Conservation (phyloP, 2,888 invertebrate genomes). For the Microdon myrmicae region DNA sequence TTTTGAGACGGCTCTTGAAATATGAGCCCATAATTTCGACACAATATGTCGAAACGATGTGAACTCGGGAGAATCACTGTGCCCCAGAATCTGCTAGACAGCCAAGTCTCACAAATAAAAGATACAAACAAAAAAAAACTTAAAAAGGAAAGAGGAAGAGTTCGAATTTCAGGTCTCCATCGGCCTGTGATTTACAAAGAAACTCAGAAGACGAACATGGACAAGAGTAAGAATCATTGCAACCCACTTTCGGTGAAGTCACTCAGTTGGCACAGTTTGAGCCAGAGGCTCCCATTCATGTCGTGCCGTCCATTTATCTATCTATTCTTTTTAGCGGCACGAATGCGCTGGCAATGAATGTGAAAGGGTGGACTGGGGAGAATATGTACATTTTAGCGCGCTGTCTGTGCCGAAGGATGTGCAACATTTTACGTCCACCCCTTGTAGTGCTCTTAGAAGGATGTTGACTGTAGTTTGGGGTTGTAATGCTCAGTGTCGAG, state of each 20-base stretch:
- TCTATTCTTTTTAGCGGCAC: too few relatives aligned
- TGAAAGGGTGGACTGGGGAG: too few relatives aligned
- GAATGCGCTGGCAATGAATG: too few relatives aligned
- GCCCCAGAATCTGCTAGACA: too few relatives aligned
- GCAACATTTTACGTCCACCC: slow-evolving; percentile 22
- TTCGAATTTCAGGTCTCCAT: slow-evolving; percentile 32
- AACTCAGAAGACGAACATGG: slow-evolving; percentile 1
- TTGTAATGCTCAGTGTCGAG: slow-evolving; percentile 18
- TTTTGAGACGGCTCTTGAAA: slow-evolving; percentile 44
- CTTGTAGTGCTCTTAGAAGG: slow-evolving; percentile 17
- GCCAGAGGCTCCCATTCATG: slow-evolving; percentile 15
- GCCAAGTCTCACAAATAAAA: too few relatives aligned
- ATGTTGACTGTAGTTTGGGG: slow-evolving; percentile 30
- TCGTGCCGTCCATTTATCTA: slow-evolving; percentile 33
- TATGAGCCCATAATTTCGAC: slow-evolving; percentile 42
- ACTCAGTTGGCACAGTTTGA: slow-evolving; percentile 20
- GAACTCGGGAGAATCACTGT: slow-evolving; percentile 20
- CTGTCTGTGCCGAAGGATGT: neutral
- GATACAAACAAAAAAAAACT: too few relatives aligned
- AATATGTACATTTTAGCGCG: slow-evolving; percentile 1
- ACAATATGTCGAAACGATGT: slow-evolving; percentile 35
- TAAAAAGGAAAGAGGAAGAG: slow-evolving; percentile 32
- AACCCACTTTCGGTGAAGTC: slow-evolving; percentile 24
- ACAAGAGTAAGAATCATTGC: slow-evolving; percentile 24
- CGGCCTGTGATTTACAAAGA: neutral